phyloP scores from a whole-genome alignment of 2,113 vertebrate species.

The Bambusicola thoracicus region DNA sequence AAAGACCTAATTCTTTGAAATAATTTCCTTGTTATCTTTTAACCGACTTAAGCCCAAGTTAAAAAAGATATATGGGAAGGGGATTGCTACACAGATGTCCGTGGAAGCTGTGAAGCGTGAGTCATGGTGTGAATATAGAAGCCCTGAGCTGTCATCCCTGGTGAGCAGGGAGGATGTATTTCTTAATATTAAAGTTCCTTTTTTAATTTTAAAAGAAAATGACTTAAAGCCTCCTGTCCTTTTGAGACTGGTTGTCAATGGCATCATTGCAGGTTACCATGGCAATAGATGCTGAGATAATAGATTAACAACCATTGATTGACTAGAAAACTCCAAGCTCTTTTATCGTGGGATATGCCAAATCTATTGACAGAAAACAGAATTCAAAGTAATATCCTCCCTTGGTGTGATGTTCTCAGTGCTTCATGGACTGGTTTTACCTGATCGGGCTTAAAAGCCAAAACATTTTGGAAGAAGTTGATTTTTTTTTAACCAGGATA shows the following conservation, averaged over 20 bases:
- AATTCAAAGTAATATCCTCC: constrained; percentile 35
- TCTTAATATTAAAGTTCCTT: constrained; percentile 75
- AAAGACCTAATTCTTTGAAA: constrained; percentile 31
- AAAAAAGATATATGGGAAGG: not conserved
- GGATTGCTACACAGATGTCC: constrained; percentile 51
- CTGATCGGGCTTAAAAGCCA: not conserved
- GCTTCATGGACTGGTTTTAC: not conserved
- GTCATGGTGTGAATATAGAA: constrained; percentile 68
- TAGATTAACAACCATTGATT: constrained; percentile 71
- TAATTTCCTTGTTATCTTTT: constrained; percentile 53
- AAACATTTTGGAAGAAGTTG: not conserved
- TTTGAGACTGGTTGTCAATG: constrained; percentile 70
- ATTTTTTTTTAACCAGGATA: not conserved
- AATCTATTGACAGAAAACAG: constrained; percentile 68
- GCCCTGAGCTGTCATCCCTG: constrained; percentile 70
- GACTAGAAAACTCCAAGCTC: constrained; percentile 57
- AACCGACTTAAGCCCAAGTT: constrained; percentile 45
- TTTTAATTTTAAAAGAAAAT: constrained; percentile 74
- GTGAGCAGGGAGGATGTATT: constrained; percentile 69
- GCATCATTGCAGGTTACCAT: constrained; percentile 70
- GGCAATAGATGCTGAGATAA: constrained; percentile 67
- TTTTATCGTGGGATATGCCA: constrained; percentile 52
- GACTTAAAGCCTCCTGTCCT: constrained; percentile 71
- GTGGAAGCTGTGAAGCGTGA: constrained; percentile 64
- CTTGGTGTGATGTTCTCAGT: rapidly evolving